phyloP scores from a whole-genome alignment of 2,797 vertebrate species.

The Prionace glauca region DNA sequence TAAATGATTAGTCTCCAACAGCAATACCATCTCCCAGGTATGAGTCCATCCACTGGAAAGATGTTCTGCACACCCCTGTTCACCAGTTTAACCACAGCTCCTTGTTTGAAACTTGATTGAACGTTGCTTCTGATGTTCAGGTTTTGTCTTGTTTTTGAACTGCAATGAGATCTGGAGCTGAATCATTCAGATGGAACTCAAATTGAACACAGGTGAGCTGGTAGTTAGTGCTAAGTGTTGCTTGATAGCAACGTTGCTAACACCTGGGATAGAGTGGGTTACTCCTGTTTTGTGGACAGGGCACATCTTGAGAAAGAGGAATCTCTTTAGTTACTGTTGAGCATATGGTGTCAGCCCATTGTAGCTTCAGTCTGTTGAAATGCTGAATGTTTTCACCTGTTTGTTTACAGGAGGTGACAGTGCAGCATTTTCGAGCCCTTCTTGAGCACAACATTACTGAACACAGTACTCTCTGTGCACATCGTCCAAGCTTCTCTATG shows the following conservation, averaged over 20 bases:
- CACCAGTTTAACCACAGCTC: too few relatives aligned
- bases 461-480: constrained; percentile 68
- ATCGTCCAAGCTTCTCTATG: constrained; percentile 72
- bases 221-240: too few relatives aligned
- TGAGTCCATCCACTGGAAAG: too few relatives aligned
- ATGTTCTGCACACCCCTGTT: too few relatives aligned
- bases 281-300: background rate
- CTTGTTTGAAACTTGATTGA: too few relatives aligned
- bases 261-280: background rate
- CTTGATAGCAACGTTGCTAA: background rate
- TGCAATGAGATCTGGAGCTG: too few relatives aligned
- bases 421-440: constrained; percentile 57
- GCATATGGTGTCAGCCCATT: background rate
- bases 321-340: background rate
- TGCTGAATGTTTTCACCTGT: background rate
- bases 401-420: constrained; percentile 53
- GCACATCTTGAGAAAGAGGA: background rate
- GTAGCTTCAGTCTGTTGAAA: background rate
- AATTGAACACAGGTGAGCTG: too few relatives aligned
- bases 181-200: too few relatives aligned
- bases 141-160: too few relatives aligned
- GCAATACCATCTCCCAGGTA: too few relatives aligned
- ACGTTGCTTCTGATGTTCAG: too few relatives aligned
- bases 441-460: constrained; percentile 67
- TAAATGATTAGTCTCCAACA: too few relatives aligned